phyloP scores from a whole-genome alignment of 2,113 vertebrate species.

The Gadus macrocephalus region DNA sequence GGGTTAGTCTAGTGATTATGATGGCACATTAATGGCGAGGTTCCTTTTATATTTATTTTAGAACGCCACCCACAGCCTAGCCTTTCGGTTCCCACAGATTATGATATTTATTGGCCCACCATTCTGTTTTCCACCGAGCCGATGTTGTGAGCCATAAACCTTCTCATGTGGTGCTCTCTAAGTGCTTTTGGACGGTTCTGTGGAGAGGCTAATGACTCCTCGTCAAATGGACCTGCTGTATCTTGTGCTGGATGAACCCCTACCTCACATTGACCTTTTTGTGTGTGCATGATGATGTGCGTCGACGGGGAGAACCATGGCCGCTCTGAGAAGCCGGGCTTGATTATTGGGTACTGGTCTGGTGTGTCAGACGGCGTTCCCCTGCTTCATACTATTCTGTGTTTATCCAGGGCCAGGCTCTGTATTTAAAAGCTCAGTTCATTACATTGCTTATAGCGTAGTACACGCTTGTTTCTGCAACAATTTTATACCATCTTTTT shows the following conservation, averaged over 20 bases:
- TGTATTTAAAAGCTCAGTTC: too few species aligned
- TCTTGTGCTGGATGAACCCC: not conserved
- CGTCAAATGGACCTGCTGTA: not conserved
- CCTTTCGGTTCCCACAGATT: not conserved
- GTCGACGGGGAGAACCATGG: not conserved
- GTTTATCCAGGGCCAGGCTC: not conserved
- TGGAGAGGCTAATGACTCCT: not conserved
- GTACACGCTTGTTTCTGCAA: not conserved
- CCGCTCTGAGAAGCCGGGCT: not conserved
- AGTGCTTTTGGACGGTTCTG: not conserved
- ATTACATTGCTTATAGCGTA: too few species aligned
- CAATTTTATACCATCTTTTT: not conserved
- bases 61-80: too few species aligned
- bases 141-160: not conserved
- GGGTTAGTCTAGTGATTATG: too few species aligned
- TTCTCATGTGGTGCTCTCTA: not conserved
- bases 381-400: slow-evolving; percentile 3
- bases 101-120: not conserved
- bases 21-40: too few species aligned
- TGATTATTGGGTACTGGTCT: slow-evolving; percentile 3
- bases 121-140: not conserved
- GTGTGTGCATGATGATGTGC: not conserved
- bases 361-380: not conserved
- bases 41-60: too few species aligned
- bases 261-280: not conserved